Conservation (phyloP, 2,888 invertebrate genomes). For the Drosophila ezoana region DNA sequence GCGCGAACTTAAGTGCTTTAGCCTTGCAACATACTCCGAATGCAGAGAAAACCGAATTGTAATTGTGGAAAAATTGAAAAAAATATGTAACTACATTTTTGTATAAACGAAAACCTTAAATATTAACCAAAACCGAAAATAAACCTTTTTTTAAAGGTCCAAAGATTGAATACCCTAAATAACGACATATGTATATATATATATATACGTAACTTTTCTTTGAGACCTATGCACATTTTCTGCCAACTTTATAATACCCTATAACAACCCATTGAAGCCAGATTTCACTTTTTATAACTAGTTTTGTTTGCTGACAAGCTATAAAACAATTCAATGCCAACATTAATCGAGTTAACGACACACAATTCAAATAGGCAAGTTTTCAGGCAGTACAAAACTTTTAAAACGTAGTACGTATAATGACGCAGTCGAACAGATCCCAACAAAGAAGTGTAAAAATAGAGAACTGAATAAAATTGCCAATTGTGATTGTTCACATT, state of each 20-base stretch:
- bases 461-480: slow-evolving; percentile 22
- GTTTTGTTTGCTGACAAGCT: slow-evolving; percentile 38
- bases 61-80: slow-evolving; percentile 41
- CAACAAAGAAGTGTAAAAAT: slow-evolving; percentile 2
- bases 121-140: too few relatives aligned
- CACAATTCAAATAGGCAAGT: slow-evolving; percentile 33
- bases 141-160: too few relatives aligned
- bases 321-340: slow-evolving; percentile 71
- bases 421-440: slow-evolving; percentile 1
- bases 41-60: slow-evolving; percentile 27
- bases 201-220: too few relatives aligned
- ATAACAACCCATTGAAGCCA: slow-evolving; percentile 12
- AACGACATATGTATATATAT: background rate
- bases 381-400: slow-evolving; percentile 5
- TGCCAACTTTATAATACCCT: slow-evolving; percentile 11
- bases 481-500: slow-evolving; percentile 35
- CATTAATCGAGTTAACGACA: slow-evolving; percentile 43
- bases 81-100: background rate
- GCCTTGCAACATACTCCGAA: slow-evolving; percentile 60
- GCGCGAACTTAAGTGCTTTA: slow-evolving; percentile 61
- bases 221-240: background rate
- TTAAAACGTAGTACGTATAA: slow-evolving; percentile 10
- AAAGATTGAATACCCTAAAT: background rate
- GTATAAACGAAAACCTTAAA: background rate
- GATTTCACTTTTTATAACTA: slow-evolving; percentile 70